Percentiles rank a stretch among this genome's conserved stretches.
Evolutionary conservation across 2,113 vertebrate genomes (phyloP).

Genomic region (Pardalotus punctatus): DNA sequence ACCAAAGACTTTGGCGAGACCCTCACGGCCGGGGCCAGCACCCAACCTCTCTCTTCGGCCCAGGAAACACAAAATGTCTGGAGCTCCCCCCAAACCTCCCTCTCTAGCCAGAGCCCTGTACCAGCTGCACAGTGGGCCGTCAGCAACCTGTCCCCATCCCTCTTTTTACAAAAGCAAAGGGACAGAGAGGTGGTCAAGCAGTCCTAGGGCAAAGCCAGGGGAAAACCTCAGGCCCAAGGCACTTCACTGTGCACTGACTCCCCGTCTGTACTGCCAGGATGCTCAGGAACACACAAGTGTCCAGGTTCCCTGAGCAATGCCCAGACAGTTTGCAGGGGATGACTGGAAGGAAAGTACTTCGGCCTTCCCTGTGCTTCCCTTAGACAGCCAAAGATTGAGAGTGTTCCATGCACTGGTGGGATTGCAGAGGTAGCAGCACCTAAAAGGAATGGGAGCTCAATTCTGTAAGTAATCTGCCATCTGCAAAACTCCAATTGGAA

Average conservation of each 20-base stretch:
- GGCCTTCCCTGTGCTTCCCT: neutral
- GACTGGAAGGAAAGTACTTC: neutral
- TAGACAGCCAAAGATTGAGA: neutral
- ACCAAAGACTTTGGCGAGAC: neutral
- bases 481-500: neutral
- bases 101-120: neutral
- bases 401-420: accelerated
- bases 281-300: neutral
- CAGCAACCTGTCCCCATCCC: accelerated
- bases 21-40: accelerated
- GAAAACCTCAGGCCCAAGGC: neutral
- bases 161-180: neutral
- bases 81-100: accelerated
- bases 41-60: accelerated
- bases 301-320: neutral
- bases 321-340: neutral
- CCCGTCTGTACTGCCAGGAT: accelerated
- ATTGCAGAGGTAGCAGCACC: neutral
- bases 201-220: neutral
- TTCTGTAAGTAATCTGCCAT: neutral
- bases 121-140: accelerated
- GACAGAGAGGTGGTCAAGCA: no score
- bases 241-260: accelerated
- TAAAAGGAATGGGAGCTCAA: neutral
- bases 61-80: accelerated